Evolutionary conservation across 2,113 vertebrate species (phyloP).

Genomic region (Diadophis punctatus): DNA sequence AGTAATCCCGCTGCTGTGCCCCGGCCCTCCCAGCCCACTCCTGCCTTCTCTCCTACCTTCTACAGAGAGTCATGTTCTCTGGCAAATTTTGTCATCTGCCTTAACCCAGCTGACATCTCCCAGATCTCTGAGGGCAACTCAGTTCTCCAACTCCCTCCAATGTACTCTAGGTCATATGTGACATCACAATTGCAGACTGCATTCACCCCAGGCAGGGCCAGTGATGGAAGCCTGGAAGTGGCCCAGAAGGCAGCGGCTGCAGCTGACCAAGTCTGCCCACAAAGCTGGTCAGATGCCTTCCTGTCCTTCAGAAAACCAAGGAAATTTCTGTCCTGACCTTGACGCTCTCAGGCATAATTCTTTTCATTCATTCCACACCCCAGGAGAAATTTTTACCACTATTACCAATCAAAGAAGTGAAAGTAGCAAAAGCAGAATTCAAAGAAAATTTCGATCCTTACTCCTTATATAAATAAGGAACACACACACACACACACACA

Average conservation of each 20-base stretch:
- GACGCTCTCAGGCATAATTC: neutral
- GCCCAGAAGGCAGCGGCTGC: neutral
- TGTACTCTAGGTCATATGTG: neutral
- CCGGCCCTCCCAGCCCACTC: neutral
- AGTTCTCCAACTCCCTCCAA: neutral
- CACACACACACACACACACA: no score
- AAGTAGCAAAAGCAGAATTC: neutral
- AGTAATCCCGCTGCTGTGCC: neutral
- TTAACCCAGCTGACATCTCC: neutral
- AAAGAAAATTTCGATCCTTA: neutral
- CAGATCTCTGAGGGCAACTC: slow-evolving; percentile 6
- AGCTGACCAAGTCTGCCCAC: neutral
- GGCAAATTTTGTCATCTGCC: neutral
- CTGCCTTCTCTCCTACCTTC: neutral
- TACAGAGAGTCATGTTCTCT: slow-evolving; percentile 9
- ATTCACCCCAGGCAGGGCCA: neutral
- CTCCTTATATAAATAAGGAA: neutral
- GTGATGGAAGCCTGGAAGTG: neutral
- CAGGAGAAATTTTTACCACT: neutral
- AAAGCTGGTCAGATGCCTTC: neutral
- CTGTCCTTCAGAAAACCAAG: neutral
- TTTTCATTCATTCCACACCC: neutral
- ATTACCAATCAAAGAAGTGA: neutral
- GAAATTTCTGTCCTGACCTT: neutral
- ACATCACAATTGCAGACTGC: slow-evolving; percentile 6